Evolutionary conservation across 2,888 invertebrate genomes (phyloP).

Genomic region (Ephialtes manifestator): DNA sequence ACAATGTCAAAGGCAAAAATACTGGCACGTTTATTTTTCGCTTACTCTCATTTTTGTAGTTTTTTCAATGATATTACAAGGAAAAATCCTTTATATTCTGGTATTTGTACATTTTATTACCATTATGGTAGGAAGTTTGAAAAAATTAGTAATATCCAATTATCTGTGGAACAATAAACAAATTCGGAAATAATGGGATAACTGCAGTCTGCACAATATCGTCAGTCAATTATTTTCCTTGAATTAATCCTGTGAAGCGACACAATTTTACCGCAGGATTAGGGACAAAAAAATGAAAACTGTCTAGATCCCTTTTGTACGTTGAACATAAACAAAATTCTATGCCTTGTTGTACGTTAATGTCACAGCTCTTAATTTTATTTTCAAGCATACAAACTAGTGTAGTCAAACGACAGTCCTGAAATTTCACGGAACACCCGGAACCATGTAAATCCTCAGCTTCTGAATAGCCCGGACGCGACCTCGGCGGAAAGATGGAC

Average conservation of each 20-base stretch:
- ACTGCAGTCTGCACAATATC: too few relatives aligned
- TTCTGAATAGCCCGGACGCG: conserved; percentile 26
- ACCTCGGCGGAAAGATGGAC: conserved; percentile 21
- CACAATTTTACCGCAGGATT: too few relatives aligned
- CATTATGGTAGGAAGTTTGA: too few relatives aligned
- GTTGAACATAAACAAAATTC: background rate
- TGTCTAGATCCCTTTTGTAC: background rate
- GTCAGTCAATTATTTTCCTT: background rate
- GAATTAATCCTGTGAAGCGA: background rate
- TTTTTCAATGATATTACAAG: too few relatives aligned
- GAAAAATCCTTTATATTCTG: too few relatives aligned
- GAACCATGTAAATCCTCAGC: conserved; percentile 15
- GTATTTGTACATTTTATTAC: too few relatives aligned
- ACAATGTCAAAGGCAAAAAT: too few relatives aligned
- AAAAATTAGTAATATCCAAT: too few relatives aligned
- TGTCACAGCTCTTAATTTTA: background rate
- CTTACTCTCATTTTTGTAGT: too few relatives aligned
- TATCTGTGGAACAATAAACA: too few relatives aligned
- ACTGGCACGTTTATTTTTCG: too few relatives aligned
- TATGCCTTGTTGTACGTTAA: background rate
- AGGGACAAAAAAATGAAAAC: background rate
- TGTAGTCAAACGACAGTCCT: background rate
- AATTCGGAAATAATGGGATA: too few relatives aligned
- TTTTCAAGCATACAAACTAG: background rate
- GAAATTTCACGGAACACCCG: conserved; percentile 52